Evolutionary conservation across 2,113 vertebrate genomes (phyloP), one percentile per base, ranked within the genome.

Genomic region (Ancistrus triradiatus): DNA sequence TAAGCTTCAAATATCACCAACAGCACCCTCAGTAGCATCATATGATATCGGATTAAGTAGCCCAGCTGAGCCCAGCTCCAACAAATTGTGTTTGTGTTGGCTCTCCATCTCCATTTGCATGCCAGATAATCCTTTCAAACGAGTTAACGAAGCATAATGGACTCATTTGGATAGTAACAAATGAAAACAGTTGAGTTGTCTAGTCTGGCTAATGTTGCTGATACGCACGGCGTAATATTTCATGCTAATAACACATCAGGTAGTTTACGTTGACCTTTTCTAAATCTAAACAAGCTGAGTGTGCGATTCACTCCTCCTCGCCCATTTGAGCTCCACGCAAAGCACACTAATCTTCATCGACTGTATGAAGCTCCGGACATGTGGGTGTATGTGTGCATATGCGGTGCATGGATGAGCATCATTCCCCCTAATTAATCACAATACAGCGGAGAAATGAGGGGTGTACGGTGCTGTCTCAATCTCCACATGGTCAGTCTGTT

Each of bases 341-440:
- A 25, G 46, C 43, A 67, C 52, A 63, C 68, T 62, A 57, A 60
- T 62, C 44, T 67, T 68, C 55, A 53, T 59, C 63, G 13, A 21
- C 59, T 21, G 61, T 60, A 67, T 51, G 55, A 49, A 51, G 38
- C 48, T 18, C 53, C 25, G 47, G 43, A 66, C 33, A 31, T 7
- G 35, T 28, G 46, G 50, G 22, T 58, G 44, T 5, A 10, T 48
- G 31, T 21, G 14, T 11, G 33, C 35, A 28, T 24, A 19, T 19
- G 57, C 28, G 56, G 21, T 63, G 64, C 73, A 59, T 60, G 68
- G 71, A 42, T 59, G 73, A 71, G 63, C 55, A 67, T 74, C 64
- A 71, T 63, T 62, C 55, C 53, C 46, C 63, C 59, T 75, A 75
- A 75, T 75, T 75, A 72, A 75, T 75, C 74, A 72, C 56, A 65